These are phyloP conservation scores for Coilia nasus DNA, from an alignment of 2,797 vertebrate species.

Conservation along the genomic window DNA sequence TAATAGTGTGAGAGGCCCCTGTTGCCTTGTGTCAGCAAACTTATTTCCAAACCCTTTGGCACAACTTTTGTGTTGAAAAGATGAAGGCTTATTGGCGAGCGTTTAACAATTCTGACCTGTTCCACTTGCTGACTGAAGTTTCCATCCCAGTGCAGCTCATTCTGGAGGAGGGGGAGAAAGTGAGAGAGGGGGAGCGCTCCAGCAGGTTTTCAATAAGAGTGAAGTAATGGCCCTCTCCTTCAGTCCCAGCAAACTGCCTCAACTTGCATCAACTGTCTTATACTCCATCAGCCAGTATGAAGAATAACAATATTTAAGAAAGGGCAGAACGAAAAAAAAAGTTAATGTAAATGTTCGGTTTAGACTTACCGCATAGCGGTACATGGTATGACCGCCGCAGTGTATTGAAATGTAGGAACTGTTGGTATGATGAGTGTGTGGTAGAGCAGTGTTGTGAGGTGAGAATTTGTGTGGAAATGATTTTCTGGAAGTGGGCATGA, in stretches of 20 bases:
- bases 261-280: neutral
- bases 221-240: neutral
- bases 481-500: too few species aligned
- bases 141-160: slow-evolving; percentile 15
- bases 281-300: neutral
- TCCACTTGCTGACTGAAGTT: slow-evolving; percentile 5
- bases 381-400: too few species aligned
- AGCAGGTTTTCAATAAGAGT: neutral
- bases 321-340: too few species aligned
- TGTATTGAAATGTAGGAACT: too few species aligned
- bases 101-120: slow-evolving; percentile 8
- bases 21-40: neutral
- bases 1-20: neutral
- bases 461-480: too few species aligned
- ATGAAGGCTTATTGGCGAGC: neutral
- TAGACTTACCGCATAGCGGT: too few species aligned
- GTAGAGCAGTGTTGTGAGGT: too few species aligned
- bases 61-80: neutral
- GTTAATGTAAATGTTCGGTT: too few species aligned
- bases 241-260: slow-evolving; percentile 1
- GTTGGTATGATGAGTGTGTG: too few species aligned
- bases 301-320: neutral
- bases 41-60: slow-evolving; percentile 6
- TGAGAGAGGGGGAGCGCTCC: neutral
- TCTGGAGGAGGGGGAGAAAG: neutral